A percentile compares a stretch with the other conserved stretches of the same genome.
Conservation (phyloP, 2,888 invertebrate species). For the Nasonia oneida region DNA sequence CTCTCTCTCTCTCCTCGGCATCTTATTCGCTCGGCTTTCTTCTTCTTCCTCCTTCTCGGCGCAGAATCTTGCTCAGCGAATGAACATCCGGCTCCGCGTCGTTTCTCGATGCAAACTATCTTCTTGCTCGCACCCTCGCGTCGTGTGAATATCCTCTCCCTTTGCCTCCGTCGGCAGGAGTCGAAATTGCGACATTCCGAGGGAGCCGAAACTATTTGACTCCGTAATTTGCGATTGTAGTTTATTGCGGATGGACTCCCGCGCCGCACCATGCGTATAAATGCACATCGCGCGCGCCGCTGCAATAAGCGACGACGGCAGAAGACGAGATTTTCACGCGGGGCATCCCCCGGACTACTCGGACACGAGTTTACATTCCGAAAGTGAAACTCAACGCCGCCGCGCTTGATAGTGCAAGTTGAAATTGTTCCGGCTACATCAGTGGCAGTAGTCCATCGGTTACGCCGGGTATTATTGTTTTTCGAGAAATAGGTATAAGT, state of each 20-base stretch:
- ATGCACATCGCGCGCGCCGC: slow-evolving; percentile 2
- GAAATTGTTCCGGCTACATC: slow-evolving; percentile 41
- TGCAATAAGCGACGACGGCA: slow-evolving; percentile 43
- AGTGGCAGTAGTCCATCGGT: too few species aligned
- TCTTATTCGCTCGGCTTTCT: slow-evolving; percentile 62
- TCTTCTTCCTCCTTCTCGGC: slow-evolving; percentile 51
- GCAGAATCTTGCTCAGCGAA: slow-evolving; percentile 38
- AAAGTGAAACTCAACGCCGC: slow-evolving; percentile 42
- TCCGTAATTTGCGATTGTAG: slow-evolving; percentile 79
- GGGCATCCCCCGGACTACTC: not conserved
- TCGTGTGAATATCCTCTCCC: not conserved
- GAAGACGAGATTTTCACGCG: slow-evolving; percentile 58
- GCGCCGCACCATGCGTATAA: not conserved
- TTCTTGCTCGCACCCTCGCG: slow-evolving; percentile 64
- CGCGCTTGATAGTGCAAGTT: slow-evolving; percentile 59
- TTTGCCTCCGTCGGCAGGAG: slow-evolving; percentile 57
- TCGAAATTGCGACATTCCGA: slow-evolving; percentile 79
- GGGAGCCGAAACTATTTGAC: slow-evolving; percentile 78
- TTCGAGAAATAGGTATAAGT: slow-evolving; percentile 43
- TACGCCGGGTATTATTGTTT: slow-evolving; percentile 14
- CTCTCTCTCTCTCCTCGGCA: slow-evolving; percentile 47
- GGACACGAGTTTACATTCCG: slow-evolving; percentile 59
- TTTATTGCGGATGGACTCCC: slow-evolving; percentile 72
- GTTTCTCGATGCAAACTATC: slow-evolving; percentile 66
- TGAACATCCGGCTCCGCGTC: slow-evolving; percentile 34